Evolutionary conservation across 64 coral and sea anemone species (phyloP).

Genomic region (Anthopleura sola): DNA sequence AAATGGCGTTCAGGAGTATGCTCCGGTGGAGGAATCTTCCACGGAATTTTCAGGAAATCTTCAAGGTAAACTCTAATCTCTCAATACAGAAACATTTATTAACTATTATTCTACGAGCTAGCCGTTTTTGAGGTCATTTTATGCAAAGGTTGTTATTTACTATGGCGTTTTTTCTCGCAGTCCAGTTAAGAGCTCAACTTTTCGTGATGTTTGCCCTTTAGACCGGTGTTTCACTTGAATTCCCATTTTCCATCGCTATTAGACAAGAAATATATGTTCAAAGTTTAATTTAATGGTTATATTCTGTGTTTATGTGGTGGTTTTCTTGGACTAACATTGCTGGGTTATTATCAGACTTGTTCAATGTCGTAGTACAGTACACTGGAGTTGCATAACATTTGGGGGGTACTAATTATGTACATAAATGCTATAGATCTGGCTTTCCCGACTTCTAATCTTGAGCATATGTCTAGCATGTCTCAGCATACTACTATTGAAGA

Average conservation of each 20-base stretch:
- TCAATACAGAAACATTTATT: neutral
- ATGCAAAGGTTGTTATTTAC: neutral
- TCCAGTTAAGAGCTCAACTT: neutral
- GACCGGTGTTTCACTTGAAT: neutral
- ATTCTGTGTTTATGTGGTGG: neutral
- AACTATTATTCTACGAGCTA: neutral
- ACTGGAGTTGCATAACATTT: neutral
- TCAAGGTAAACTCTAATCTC: slow-evolving; percentile 42
- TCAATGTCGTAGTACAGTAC: neutral
- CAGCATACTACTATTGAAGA: neutral
- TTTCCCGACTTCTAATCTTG: neutral
- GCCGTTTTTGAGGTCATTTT: neutral
- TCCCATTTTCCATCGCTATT: neutral
- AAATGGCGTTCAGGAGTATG: slow-evolving; percentile 87
- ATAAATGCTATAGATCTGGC: neutral
- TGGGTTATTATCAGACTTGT: neutral
- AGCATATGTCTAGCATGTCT: neutral
- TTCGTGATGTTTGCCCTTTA: neutral
- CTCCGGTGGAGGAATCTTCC: slow-evolving; percentile 68
- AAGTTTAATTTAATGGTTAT: neutral
- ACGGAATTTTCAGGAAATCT: slow-evolving; percentile 64
- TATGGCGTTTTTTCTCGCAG: neutral
- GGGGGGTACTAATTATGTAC: neutral
- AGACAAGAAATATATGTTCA: neutral
- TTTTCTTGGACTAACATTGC: neutral